phyloP scores from a whole-genome alignment of 2,888 invertebrate species.

The Drosophila nr. fundita region DNA sequence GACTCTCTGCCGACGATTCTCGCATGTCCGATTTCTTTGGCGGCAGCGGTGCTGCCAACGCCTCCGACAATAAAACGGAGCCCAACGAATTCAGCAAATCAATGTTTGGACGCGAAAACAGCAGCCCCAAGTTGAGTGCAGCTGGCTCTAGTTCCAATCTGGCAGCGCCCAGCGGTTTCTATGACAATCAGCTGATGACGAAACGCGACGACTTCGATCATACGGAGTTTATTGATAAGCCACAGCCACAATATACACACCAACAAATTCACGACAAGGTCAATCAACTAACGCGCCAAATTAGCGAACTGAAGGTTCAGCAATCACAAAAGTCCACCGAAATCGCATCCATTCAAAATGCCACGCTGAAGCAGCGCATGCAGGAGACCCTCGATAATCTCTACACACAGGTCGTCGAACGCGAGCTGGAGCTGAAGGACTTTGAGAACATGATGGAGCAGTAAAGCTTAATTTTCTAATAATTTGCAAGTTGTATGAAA shows the following conservation, averaged over 20 bases:
- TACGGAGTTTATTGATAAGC: conserved; percentile 77
- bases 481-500: background rate
- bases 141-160: conserved; percentile 83
- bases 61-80: conserved; percentile 71
- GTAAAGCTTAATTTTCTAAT: conserved; percentile 4
- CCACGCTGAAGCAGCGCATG: conserved; percentile 92
- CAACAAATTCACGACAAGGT: conserved; percentile 88
- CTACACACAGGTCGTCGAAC: conserved; percentile 91
- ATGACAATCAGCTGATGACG: conserved; percentile 68
- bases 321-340: conserved; percentile 92
- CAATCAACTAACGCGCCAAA: conserved; percentile 89
- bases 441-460: conserved; percentile 82
- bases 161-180: conserved; percentile 79
- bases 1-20: conserved; percentile 90
- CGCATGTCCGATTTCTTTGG: conserved; percentile 90
- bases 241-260: conserved; percentile 82
- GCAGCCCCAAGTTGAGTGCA: conserved; percentile 73
- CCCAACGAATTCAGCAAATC: conserved; percentile 83
- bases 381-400: conserved; percentile 92
- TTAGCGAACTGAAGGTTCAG: conserved; percentile 90
- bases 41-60: conserved; percentile 73
- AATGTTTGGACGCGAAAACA: conserved; percentile 80
- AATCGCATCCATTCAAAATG: conserved; percentile 93
- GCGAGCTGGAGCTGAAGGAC: conserved; percentile 88
- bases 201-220: conserved; percentile 82